A percentile compares a stretch with the other conserved stretches of the same genome.
Evolutionary conservation across 2,888 invertebrate species (phyloP).

Genomic region (Sphaeridia pumilis): DNA sequence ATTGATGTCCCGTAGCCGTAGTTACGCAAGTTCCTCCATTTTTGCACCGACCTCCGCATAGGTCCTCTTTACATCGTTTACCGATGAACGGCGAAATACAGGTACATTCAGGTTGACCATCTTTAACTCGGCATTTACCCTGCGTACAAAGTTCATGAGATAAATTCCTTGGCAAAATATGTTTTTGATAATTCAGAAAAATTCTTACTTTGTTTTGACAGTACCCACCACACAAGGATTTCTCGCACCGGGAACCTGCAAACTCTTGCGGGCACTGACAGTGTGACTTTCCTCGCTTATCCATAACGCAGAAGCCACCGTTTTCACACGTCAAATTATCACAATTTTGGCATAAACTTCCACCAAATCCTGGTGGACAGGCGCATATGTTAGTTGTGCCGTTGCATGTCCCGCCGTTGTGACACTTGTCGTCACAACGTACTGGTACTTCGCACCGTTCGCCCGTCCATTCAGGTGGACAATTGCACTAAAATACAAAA

Average conservation of each 20-base stretch:
- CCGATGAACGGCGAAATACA: constrained; percentile 48
- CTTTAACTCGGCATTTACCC: constrained; percentile 41
- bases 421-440: constrained; percentile 47
- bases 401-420: constrained; percentile 51
- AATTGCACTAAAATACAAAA: constrained; percentile 44
- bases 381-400: constrained; percentile 41
- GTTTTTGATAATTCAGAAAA: neutral
- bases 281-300: constrained; percentile 21
- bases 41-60: constrained; percentile 49
- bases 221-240: constrained; percentile 41
- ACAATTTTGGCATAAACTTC: constrained; percentile 49
- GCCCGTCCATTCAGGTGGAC: constrained; percentile 54
- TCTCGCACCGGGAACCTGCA: constrained; percentile 44
- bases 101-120: constrained; percentile 41
- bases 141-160: constrained; percentile 30
- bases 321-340: constrained; percentile 49
- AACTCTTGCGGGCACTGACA: constrained; percentile 47
- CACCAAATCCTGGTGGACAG: constrained; percentile 47
- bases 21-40: constrained; percentile 41
- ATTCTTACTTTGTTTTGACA: constrained; percentile 39
- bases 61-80: constrained; percentile 49
- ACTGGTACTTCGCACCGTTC: constrained; percentile 43
- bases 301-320: constrained; percentile 48
- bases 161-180: too few relatives aligned
- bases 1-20: constrained; percentile 36